phyloP scores from a whole-genome alignment of 1,140 invertebrate genomes.

The Semibalanus balanoides region DNA sequence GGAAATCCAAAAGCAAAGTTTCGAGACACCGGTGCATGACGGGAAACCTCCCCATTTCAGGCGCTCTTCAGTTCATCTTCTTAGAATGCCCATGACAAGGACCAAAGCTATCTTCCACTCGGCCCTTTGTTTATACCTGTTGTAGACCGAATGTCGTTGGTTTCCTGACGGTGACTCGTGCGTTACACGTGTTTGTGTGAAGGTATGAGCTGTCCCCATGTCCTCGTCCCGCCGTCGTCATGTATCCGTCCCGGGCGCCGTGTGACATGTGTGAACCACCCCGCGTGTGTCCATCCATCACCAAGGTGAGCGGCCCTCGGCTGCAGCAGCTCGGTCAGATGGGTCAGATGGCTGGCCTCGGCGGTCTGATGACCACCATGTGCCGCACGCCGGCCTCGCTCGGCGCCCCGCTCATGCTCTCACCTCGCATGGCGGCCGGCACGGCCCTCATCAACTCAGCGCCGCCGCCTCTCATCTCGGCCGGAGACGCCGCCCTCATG shows the following conservation, averaged over 20 bases:
- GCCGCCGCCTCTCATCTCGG: neutral
- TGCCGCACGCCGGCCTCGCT: slow-evolving; percentile 23
- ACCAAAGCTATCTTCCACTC: too few species aligned
- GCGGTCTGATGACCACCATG: slow-evolving; percentile 44
- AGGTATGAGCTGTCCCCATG: neutral
- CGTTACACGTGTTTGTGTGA: neutral
- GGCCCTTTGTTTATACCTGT: neutral
- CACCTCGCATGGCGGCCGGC: slow-evolving; percentile 2
- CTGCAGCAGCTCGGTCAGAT: slow-evolving; percentile 49
- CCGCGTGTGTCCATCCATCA: too few species aligned
- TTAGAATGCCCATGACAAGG: too few species aligned
- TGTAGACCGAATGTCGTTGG: neutral
- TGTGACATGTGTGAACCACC: slow-evolving; percentile 73
- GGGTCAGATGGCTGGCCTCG: slow-evolving; percentile 43
- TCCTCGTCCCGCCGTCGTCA: neutral
- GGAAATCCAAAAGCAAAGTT: too few species aligned
- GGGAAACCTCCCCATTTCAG: too few species aligned
- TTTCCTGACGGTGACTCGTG: neutral
- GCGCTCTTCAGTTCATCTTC: too few species aligned
- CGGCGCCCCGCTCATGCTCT: neutral
- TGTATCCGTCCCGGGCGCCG: slow-evolving; percentile 36
- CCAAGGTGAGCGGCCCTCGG: slow-evolving; percentile 43
- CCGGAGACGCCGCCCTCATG: neutral
- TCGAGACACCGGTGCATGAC: too few species aligned
- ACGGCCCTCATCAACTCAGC: neutral